Evolutionary conservation across 1,140 invertebrate species (phyloP), one percentile per base, ranked within the genome.

Genomic region (Neotoxoptera formosana): DNA sequence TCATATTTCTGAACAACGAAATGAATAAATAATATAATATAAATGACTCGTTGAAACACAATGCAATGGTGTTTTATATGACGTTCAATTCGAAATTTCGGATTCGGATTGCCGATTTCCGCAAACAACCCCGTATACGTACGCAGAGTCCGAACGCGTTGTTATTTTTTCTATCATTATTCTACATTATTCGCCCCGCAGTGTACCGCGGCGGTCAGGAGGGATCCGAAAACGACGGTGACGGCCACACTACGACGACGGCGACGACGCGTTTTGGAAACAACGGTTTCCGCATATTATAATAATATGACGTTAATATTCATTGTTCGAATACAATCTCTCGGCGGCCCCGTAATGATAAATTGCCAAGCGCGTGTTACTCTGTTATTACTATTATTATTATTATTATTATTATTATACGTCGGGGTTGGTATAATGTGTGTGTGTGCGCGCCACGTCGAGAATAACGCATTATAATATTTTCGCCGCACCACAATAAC

Each of bases 221-320:
- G 47, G 47, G 86, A 88, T 48, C 45, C 17, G 34, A 47, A 76
- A 76, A 76, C 14, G 60, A 76, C 60, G 11, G 60, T 76, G n/a
- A n/a, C 60, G 60, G 36, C 83, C 11, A 94, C 11, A 94, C 41
- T 41, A 41, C 1, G 41, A 41, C 41, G 2, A 2, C 41, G 67
- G 9, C 67, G n/a, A 48, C 91, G 91, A 93, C 53, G 36, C 45
- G 83, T 60, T 92, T 90, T 30, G 94, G 76, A 94, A 93, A 94
- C 34, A 94, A 94, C 91, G 53, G 60, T 76, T 94, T 51, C 9
- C 83, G 23, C n/a, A n/a, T n/a, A n/a, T n/a, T n/a, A n/a, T 21
- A 45, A 41, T 56, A 23, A 94, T 93, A 47, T 91, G 93, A 45
- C 93, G 53, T 48, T 93, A 93, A 53, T 87, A 48, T 81, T 90